phyloP scores from a whole-genome alignment of 1,140 invertebrate genomes.

The Brachionus sp. region DNA sequence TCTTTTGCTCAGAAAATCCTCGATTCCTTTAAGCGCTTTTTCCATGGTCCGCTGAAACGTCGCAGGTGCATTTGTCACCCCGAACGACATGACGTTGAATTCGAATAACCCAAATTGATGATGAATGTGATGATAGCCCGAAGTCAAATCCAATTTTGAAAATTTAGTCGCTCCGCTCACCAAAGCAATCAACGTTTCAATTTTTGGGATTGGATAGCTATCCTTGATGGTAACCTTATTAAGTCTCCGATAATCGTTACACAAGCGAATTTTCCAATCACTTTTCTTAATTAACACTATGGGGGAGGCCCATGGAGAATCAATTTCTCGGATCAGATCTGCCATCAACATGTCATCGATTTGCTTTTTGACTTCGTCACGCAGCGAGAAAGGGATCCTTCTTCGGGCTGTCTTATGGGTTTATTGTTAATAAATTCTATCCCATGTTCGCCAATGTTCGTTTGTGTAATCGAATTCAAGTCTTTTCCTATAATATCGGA shows the following conservation, averaged over 20 bases:
- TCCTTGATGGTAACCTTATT: background rate
- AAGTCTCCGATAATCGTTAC: background rate
- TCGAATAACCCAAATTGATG: background rate
- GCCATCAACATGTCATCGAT: background rate
- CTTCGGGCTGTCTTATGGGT: background rate
- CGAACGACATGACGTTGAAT: background rate
- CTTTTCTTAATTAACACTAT: background rate
- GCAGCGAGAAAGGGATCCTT: background rate
- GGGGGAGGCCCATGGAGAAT: background rate
- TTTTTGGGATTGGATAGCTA: background rate
- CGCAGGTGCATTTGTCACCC: background rate
- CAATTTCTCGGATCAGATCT: constrained; percentile 43
- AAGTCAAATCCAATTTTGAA: background rate
- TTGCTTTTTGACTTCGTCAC: background rate
- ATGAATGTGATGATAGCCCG: background rate
- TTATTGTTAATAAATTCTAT: background rate
- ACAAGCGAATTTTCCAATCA: background rate
- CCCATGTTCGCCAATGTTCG: background rate
- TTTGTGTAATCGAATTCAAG: background rate
- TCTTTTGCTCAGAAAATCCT: background rate
- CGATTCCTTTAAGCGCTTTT: background rate
- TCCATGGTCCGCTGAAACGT: background rate
- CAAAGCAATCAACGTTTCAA: background rate
- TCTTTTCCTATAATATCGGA: background rate
- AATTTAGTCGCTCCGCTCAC: background rate